A percentile compares a stretch with the other conserved stretches of the same genome.
Conservation (phyloP, 2,113 vertebrate species). For the Ariopsis seemanni region DNA sequence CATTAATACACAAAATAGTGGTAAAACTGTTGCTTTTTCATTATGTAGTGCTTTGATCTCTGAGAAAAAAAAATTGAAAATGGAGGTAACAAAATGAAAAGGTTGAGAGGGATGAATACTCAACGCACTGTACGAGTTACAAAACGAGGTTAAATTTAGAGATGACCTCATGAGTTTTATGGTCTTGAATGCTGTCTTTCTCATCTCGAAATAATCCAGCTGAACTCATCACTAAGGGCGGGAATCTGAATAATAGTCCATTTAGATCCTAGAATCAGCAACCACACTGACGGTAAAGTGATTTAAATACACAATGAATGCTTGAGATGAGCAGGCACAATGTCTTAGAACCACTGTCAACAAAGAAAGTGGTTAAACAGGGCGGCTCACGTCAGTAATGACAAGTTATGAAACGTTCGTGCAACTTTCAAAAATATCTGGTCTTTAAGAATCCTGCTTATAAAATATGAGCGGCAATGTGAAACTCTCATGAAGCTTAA, state of each 20-base stretch:
- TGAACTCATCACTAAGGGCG: neutral
- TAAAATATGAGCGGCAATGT: neutral
- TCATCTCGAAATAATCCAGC: neutral
- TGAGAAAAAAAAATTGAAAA: neutral
- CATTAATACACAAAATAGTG: neutral
- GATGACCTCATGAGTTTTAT: neutral
- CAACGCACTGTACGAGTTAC: neutral
- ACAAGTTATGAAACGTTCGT: neutral
- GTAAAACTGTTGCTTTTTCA: neutral
- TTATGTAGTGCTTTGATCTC: neutral
- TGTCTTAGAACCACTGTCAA: neutral
- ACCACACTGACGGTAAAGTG: neutral
- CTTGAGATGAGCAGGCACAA: neutral
- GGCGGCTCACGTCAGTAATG: neutral
- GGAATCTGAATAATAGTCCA: neutral
- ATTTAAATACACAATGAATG: neutral
- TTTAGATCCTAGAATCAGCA: neutral
- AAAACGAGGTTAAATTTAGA: neutral
- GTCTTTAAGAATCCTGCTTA: neutral
- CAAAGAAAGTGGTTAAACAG: slow-evolving; percentile 4
- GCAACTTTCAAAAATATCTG: neutral
- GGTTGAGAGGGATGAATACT: neutral
- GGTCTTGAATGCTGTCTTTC: neutral
- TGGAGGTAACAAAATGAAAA: neutral
- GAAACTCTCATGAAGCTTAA: neutral